Percentiles rank a stretch among this genome's conserved stretches.
phyloP scores from a whole-genome alignment of 2,113 vertebrate genomes.

The Nansenia antarctica region DNA sequence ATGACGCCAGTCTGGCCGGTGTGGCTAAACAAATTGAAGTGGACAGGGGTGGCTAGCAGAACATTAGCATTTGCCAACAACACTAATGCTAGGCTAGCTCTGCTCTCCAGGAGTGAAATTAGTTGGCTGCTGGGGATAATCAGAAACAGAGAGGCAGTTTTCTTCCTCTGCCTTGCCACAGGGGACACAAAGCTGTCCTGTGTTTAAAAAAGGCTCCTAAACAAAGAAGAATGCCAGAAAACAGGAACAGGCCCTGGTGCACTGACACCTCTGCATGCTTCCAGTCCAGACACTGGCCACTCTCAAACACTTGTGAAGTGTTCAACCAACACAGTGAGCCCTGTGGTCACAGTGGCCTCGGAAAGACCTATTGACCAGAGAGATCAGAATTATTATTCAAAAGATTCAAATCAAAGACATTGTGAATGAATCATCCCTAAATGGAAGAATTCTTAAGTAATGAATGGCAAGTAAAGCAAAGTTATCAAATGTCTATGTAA shows the following conservation, averaged over 20 bases:
- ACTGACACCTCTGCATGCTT: conserved; percentile 63
- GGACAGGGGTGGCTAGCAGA: conserved; percentile 29
- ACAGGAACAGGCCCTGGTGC: conserved; percentile 62
- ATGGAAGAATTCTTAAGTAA: not conserved
- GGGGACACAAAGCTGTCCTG: conserved; percentile 82
- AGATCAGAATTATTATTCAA: not conserved
- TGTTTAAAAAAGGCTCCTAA: conserved; percentile 77
- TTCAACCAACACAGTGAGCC: conserved; percentile 37
- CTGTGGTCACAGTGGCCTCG: conserved; percentile 31
- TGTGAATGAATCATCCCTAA: not conserved
- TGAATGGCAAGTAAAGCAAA: too few relatives aligned
- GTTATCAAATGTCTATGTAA: not conserved
- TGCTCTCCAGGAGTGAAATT: conserved; percentile 61
- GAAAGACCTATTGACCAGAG: conserved; percentile 11
- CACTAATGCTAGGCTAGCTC: conserved; percentile 51
- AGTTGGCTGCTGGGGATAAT: conserved; percentile 70
- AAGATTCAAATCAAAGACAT: not conserved
- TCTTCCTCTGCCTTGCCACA: conserved; percentile 12
- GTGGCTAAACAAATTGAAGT: conserved; percentile 38
- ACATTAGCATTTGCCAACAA: conserved; percentile 59
- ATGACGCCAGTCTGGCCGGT: conserved; percentile 56
- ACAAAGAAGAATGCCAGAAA: conserved; percentile 63
- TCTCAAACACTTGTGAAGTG: conserved; percentile 45
- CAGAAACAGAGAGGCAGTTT: conserved; percentile 70
- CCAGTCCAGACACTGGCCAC: too few relatives aligned